Evolutionary conservation across 2,797 vertebrate genomes (phyloP).

Genomic region (Loris lydekkerianus): DNA sequence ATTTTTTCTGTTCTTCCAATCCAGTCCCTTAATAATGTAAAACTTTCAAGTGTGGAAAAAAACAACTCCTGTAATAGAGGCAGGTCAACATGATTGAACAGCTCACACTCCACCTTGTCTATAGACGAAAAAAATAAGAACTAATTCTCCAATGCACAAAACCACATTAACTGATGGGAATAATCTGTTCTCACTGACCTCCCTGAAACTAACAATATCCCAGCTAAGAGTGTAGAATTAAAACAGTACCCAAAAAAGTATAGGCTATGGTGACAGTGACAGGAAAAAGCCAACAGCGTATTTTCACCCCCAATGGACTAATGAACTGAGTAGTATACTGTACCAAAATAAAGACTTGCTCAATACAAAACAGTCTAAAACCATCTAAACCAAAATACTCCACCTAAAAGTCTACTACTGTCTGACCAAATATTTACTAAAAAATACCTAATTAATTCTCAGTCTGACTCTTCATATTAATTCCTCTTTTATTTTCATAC

Average conservation of each 20-base stretch:
- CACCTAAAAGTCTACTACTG: neutral
- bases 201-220: neutral
- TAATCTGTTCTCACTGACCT: neutral
- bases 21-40: neutral
- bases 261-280: neutral
- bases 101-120: neutral
- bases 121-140: neutral
- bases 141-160: conserved; percentile 13
- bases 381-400: neutral
- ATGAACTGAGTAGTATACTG: neutral
- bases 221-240: neutral
- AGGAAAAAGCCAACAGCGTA: neutral
- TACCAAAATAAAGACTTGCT: conserved; percentile 9
- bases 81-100: neutral
- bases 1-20: conserved; percentile 13
- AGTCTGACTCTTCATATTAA: neutral
- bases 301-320: neutral
- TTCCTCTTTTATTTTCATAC: neutral
- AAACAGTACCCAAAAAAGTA: neutral
- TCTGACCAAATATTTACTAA: neutral
- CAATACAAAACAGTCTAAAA: conserved; percentile 30
- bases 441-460: conserved; percentile 24
- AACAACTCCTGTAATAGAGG: neutral
- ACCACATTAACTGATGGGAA: neutral
- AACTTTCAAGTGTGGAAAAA: neutral